Conservation (phyloP, 2,113 vertebrate species). For the Perccottus glenii region DNA sequence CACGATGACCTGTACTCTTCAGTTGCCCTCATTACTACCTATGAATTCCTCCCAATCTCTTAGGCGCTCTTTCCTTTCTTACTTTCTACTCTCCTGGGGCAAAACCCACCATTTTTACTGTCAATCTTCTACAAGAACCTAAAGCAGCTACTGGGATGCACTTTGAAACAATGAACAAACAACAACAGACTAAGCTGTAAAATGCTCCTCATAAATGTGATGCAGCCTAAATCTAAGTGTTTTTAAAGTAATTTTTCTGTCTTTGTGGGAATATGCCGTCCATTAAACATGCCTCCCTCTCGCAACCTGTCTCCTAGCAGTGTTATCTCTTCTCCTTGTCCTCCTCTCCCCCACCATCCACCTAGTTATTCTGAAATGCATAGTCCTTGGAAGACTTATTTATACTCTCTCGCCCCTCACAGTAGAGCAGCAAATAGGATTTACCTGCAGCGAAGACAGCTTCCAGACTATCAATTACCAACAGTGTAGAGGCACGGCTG, state of each 20-base stretch:
- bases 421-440: conserved; percentile 63
- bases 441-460: conserved; percentile 79
- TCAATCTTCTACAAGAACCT: conserved; percentile 45
- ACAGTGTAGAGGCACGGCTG: conserved; percentile 69
- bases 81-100: conserved; percentile 19
- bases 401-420: conserved; percentile 43
- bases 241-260: conserved; percentile 13
- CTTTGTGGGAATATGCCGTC: conserved; percentile 16
- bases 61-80: conserved; percentile 9
- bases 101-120: conserved; percentile 39
- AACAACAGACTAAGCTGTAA: conserved; percentile 9
- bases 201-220: neutral
- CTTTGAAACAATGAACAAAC: conserved; percentile 11
- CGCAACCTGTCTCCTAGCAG: conserved; percentile 30
- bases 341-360: neutral
- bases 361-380: conserved; percentile 65
- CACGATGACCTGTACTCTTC: conserved; percentile 60
- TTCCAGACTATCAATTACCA: conserved; percentile 82
- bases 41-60: conserved; percentile 68
- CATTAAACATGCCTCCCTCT: conserved; percentile 37
- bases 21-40: conserved; percentile 69
- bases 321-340: conserved; percentile 20
- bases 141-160: conserved; percentile 25
- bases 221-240: conserved; percentile 25
- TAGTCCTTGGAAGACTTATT: conserved; percentile 65